Base-by-base conservation (phyloP, 92 coral and sea anemone genomes). In the Plumapathes pennacea region DNA sequence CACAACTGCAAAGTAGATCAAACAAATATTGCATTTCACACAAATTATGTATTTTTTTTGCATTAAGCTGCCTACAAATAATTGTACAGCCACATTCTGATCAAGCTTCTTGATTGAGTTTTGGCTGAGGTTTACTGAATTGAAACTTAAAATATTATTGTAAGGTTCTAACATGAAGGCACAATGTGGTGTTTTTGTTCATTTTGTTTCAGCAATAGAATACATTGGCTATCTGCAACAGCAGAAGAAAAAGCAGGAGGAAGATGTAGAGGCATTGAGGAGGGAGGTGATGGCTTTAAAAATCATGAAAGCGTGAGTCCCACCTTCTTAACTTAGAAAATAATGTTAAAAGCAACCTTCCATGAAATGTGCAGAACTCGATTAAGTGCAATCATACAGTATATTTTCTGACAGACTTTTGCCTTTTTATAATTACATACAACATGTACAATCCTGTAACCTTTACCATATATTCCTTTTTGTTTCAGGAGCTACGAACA, bases 251-350 rank as follows among this genome's bases (percentile, higher is more conserved):
- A 86, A 89, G 23, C 87, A 89, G 45, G 91, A 94, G 10, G 83
- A 89, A 21, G 99, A 94, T 37, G 68, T 94, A 13, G 95, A 94
- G 42, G 90, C 85, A 5, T 64, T 94, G 52, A 84, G 90, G 48
- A 94, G 89, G 23, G 99, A 94, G 57, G 99, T 94, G 49, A 81
- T 89, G 77, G 99, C 99, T 25, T 50, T 94, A 29, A 85, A 90
- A 58, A 94, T 94, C 51, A 94, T 94, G 99, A 94, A 94, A 68
- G 80, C 96, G 99, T 94, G 70, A 84, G 99, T 0, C 10, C 4
- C 22, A 10, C 8, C 12, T 23, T 10, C 46, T 37, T 38, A 24
- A n/a, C 0, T 31, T 17, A 25, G 40, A 7, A 34, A 7, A n/a
- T 34, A 7, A 34, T 34, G 8, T 7, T 46, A 8, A 7, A 46